These are phyloP conservation scores for Suillia variegata DNA, from an alignment of 2,888 invertebrate species.

Conservation along the genomic window DNA sequence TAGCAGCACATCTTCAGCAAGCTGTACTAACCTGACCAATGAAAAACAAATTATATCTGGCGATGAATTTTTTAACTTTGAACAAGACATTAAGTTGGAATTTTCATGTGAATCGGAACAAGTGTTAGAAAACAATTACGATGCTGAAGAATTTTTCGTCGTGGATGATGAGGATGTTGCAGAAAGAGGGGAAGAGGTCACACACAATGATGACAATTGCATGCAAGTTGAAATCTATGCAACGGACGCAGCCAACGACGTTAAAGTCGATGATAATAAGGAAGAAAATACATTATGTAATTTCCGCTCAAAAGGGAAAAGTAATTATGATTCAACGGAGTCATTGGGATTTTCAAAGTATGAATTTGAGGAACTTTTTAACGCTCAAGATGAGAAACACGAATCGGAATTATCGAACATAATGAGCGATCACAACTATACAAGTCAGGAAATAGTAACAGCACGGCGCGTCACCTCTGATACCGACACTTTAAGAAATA, in stretches of 20 bases:
- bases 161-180: too few species aligned
- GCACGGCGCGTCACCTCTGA: not conserved
- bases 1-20: too few species aligned
- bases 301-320: not conserved
- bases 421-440: constrained; percentile 47
- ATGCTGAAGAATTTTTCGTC: not conserved
- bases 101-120: constrained; percentile 29
- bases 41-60: too few species aligned
- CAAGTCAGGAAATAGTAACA: constrained; percentile 30
- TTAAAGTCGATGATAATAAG: not conserved
- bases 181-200: too few species aligned
- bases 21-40: too few species aligned
- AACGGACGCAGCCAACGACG: not conserved
- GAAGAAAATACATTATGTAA: too few species aligned
- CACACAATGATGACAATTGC: not conserved
- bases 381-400: constrained; percentile 19
- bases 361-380: not conserved
- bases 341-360: not conserved
- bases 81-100: constrained; percentile 25
- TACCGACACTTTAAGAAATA: constrained; percentile 19
- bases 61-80: too few species aligned
- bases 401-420: constrained; percentile 29
- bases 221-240: not conserved
- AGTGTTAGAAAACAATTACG: constrained; percentile 26
- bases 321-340: not conserved